Percentiles rank a stretch among this genome's conserved stretches.
These are phyloP conservation scores for Torymus tubicola DNA, from an alignment of 2,888 invertebrate genomes.

Conservation along the genomic window DNA sequence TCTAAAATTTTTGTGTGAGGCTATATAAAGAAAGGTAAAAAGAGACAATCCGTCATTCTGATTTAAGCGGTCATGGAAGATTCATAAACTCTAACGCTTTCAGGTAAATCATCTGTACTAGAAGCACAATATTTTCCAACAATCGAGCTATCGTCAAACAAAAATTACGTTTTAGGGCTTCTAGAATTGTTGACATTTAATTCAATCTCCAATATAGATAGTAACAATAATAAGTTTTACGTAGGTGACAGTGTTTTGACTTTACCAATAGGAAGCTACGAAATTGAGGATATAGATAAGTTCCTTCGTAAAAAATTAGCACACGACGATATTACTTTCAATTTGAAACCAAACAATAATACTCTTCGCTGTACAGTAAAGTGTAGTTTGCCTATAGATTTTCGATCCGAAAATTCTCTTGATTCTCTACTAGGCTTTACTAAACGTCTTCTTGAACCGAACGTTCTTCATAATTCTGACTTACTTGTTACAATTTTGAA, in stretches of 20 bases:
- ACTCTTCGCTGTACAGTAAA: slow-evolving; percentile 8
- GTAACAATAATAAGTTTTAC: background rate
- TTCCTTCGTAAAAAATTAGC: too few species aligned
- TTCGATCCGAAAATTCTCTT: slow-evolving; percentile 24
- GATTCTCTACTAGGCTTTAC: slow-evolving; percentile 17
- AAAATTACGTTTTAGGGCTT: too few species aligned
- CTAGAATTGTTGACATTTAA: too few species aligned
- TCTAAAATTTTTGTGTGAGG: slow-evolving; percentile 13
- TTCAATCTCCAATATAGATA: background rate
- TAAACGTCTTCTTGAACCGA: background rate
- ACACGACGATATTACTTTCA: too few species aligned
- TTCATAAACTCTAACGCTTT: too few species aligned
- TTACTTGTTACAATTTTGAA: slow-evolving; percentile 47
- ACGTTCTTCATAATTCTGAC: slow-evolving; percentile 33
- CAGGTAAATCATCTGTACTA: too few species aligned
- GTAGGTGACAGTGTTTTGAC: background rate
- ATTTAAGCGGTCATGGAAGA: too few species aligned
- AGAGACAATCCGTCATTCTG: too few species aligned
- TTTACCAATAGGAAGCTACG: background rate
- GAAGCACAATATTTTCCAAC: too few species aligned
- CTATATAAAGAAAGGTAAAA: background rate
- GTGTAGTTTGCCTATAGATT: slow-evolving; percentile 18
- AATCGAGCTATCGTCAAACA: too few species aligned
- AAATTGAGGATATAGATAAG: too few species aligned
- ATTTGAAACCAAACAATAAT: too few species aligned